Conservation (phyloP, 2,888 invertebrate species). For the Dryobotodes eremita region DNA sequence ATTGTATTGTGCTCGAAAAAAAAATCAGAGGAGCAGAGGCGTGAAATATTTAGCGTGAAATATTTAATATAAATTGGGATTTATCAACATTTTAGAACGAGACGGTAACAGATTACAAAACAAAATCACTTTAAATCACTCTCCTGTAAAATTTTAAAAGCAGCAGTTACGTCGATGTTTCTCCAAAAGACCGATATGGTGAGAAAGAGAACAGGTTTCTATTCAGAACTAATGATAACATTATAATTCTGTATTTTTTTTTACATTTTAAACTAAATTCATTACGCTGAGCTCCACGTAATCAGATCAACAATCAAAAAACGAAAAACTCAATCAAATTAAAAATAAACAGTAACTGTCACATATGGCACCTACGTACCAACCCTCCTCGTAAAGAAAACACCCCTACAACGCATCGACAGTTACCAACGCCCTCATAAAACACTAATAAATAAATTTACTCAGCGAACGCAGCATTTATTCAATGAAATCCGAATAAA, state of each 20-base stretch:
- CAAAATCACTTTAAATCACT: too few relatives aligned
- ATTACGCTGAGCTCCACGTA: constrained; percentile 37
- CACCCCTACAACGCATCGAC: constrained; percentile 41
- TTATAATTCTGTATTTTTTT: too few relatives aligned
- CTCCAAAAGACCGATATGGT: too few relatives aligned
- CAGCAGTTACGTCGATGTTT: too few relatives aligned
- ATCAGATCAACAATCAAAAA: constrained; percentile 62
- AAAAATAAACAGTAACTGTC: constrained; percentile 66
- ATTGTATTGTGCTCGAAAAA: too few relatives aligned
- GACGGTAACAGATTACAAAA: too few relatives aligned
- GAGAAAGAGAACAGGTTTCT: too few relatives aligned
- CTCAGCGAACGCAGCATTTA: constrained; percentile 49
- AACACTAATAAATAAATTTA: constrained; percentile 53
- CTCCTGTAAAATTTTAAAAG: too few relatives aligned
- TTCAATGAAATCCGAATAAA: constrained; percentile 50
- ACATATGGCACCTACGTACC: constrained; percentile 64
- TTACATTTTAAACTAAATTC: constrained; percentile 7
- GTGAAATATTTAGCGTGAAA: too few relatives aligned
- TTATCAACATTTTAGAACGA: too few relatives aligned
- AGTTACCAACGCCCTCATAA: constrained; percentile 47
- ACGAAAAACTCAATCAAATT: constrained; percentile 63
- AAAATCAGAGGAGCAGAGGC: too few relatives aligned
- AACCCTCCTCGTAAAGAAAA: constrained; percentile 47
- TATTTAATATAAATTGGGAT: too few relatives aligned
- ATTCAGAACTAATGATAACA: neutral